phyloP scores from a whole-genome alignment of 2,113 vertebrate genomes.

The Oceanodroma tethys region DNA sequence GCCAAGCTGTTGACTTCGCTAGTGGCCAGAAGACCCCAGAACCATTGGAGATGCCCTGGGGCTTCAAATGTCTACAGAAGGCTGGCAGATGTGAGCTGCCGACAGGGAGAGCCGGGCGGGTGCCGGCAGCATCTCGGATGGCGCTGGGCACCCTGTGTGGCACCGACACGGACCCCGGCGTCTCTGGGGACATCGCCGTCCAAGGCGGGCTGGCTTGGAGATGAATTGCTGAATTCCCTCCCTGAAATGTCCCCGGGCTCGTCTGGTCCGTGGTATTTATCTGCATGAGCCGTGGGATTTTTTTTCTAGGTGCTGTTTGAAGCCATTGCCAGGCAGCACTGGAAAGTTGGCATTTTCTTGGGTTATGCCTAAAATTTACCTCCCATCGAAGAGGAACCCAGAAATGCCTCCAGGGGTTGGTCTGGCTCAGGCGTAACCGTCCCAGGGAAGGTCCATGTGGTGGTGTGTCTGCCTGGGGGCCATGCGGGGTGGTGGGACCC shows the following conservation, averaged over 20 bases:
- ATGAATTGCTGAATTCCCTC: not conserved
- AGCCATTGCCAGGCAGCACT: not conserved
- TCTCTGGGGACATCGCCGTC: rapidly evolving
- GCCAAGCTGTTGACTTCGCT: not conserved
- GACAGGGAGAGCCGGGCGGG: not conserved
- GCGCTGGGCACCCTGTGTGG: not conserved
- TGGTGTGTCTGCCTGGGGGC: too few species aligned
- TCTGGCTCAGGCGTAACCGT: rapidly evolving
- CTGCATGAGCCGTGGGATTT: not conserved
- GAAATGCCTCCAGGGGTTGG: not conserved
- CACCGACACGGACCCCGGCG: not conserved
- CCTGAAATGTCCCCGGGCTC: not conserved
- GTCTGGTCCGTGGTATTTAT: not conserved
- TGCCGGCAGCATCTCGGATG: not conserved
- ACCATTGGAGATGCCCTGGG: not conserved
- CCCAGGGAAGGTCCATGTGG: not conserved
- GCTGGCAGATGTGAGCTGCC: not conserved
- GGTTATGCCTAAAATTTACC: not conserved
- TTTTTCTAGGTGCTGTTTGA: not conserved
- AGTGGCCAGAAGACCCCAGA: not conserved
- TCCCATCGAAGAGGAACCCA: not conserved
- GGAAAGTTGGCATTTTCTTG: not conserved
- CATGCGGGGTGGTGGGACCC: not conserved
- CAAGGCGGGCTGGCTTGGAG: not conserved
- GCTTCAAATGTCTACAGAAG: not conserved